These are phyloP conservation scores for Triops longicaudatus DNA, from an alignment of 1,140 invertebrate genomes.

Conservation along the genomic window DNA sequence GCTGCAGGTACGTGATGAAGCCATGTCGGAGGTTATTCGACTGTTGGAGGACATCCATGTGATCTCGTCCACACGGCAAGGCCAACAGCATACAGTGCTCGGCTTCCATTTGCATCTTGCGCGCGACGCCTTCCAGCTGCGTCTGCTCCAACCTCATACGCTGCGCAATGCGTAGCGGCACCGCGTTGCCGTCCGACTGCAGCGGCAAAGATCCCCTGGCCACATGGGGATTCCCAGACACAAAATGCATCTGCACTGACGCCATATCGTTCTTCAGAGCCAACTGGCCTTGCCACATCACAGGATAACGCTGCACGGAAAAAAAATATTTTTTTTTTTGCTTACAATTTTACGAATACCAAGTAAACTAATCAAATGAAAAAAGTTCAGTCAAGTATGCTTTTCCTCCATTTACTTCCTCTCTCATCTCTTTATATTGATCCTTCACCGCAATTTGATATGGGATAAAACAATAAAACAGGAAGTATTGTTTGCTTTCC, in stretches of 20 bases:
- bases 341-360: neutral
- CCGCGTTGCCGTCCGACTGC: conserved; percentile 61
- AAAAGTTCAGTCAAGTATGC: too few relatives aligned
- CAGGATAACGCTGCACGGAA: conserved; percentile 65
- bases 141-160: conserved; percentile 89
- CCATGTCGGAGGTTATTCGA: conserved; percentile 78
- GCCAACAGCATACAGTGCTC: conserved; percentile 95
- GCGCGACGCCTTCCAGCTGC: conserved; percentile 87
- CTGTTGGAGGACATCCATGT: conserved; percentile 85
- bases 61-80: conserved; percentile 85
- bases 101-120: conserved; percentile 92
- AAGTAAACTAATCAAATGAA: too few relatives aligned
- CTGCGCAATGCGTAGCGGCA: conserved; percentile 82
- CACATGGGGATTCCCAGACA: conserved; percentile 82
- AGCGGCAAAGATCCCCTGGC: conserved; percentile 71
- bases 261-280: conserved; percentile 93
- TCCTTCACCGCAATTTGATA: too few relatives aligned
- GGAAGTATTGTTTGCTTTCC: too few relatives aligned
- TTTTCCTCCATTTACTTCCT: too few relatives aligned
- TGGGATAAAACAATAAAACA: too few relatives aligned
- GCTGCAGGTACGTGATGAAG: conserved; percentile 92
- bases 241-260: conserved; percentile 95
- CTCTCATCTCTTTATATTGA: too few relatives aligned
- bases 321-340: conserved; percentile 20
- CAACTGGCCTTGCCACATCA: conserved; percentile 92